Percentiles rank a stretch among this genome's conserved stretches.
Conservation (phyloP, 2,888 invertebrate species). For the Eurytoma californica region DNA sequence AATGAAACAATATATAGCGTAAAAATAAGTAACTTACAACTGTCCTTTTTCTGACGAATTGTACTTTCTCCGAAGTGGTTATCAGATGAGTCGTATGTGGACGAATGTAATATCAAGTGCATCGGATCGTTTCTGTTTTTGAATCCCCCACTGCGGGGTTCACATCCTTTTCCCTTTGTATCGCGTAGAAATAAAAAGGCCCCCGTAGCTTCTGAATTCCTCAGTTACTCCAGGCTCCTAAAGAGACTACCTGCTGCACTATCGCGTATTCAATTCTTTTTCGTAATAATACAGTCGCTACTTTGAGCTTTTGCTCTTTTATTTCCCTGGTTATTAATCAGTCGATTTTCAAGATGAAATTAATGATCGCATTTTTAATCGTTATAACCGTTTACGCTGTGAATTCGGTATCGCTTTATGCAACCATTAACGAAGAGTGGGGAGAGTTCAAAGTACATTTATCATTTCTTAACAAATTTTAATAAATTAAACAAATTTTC, state of each 20-base stretch:
- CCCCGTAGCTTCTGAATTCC: not conserved
- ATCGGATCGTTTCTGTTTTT: not conserved
- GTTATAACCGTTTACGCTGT: not conserved
- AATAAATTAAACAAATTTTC: not conserved
- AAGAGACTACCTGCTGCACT: not conserved
- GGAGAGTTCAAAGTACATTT: not conserved
- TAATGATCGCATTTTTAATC: not conserved
- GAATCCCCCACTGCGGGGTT: not conserved
- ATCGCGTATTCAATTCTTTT: not conserved
- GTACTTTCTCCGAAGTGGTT: too few relatives aligned
- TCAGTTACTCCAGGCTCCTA: not conserved
- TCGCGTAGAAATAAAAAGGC: constrained; percentile 7
- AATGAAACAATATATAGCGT: too few relatives aligned
- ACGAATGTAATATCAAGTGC: too few relatives aligned
- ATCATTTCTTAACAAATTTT: not conserved
- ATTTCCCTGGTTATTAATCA: too few relatives aligned
- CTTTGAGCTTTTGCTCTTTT: too few relatives aligned
- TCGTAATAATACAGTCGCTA: not conserved
- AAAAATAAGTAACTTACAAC: too few relatives aligned
- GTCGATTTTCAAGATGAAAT: not conserved
- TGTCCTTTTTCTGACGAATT: too few relatives aligned
- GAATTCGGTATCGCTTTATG: not conserved
- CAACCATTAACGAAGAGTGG: not conserved
- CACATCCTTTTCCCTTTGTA: not conserved
- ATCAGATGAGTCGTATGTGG: too few relatives aligned